These are phyloP conservation scores for Rhizoglyphus robini DNA, from an alignment of 1,140 invertebrate species.

Conservation along the genomic window DNA sequence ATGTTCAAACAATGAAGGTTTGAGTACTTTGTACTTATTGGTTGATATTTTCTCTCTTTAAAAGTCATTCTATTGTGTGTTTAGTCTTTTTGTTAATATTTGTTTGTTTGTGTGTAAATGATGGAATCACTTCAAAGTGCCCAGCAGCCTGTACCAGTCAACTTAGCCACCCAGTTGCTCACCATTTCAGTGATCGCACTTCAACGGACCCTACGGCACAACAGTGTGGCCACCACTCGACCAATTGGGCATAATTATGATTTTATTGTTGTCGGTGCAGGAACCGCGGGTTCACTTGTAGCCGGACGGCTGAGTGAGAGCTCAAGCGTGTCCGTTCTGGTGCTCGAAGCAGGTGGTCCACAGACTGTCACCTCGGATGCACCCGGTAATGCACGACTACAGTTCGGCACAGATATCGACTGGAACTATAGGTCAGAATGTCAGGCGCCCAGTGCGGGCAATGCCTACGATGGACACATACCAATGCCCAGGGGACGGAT, in stretches of 20 bases:
- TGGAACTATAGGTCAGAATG: conserved; percentile 71
- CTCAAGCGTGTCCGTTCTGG: conserved; percentile 39
- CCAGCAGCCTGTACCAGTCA: not conserved
- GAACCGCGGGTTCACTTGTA: conserved; percentile 25
- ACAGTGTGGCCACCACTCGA: not conserved
- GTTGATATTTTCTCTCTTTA: too few relatives aligned
- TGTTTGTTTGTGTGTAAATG: too few relatives aligned
- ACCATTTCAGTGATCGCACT: conserved; percentile 8
- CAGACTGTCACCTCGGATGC: conserved; percentile 61
- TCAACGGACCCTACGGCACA: conserved; percentile 4
- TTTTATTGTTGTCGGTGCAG: conserved; percentile 25
- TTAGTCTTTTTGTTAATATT: too few relatives aligned
- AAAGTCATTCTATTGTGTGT: too few relatives aligned
- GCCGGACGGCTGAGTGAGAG: conserved; percentile 23
- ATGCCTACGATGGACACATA: not conserved
- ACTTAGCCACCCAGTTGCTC: not conserved
- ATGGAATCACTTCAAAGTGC: too few relatives aligned
- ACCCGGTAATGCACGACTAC: conserved; percentile 45
- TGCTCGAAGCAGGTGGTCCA: conserved; percentile 50
- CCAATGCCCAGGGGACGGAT: conserved; percentile 13
- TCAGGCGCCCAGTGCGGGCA: conserved; percentile 35
- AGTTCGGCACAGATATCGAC: conserved; percentile 51
- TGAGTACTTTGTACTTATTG: too few relatives aligned
- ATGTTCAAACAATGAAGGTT: too few relatives aligned
- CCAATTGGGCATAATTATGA: conserved; percentile 21